Percentiles rank a stretch among this genome's conserved stretches.
These are phyloP conservation scores for Origma solitaria DNA, from an alignment of 2,113 vertebrate species.

Conservation along the genomic window DNA sequence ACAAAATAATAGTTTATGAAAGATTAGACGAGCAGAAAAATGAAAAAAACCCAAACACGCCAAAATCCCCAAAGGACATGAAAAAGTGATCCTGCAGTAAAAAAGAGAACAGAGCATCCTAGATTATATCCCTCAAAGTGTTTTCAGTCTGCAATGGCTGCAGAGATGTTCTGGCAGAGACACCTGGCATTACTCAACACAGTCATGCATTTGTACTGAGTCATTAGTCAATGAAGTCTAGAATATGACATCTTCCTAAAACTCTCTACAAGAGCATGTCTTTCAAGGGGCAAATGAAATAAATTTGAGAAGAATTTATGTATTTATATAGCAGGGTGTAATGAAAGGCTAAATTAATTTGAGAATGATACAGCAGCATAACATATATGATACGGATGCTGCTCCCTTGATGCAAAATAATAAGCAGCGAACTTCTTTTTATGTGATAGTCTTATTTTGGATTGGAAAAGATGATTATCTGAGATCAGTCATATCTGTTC, in stretches of 20 bases:
- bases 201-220: not conserved
- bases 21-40: not conserved
- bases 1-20: not conserved
- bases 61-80: not conserved
- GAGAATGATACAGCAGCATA: not conserved
- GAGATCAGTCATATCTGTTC: not conserved
- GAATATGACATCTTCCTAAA: not conserved
- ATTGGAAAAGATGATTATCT: not conserved
- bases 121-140: not conserved
- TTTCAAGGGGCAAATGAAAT: not conserved
- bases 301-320: not conserved
- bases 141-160: not conserved
- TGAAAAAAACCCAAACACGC: fast-evolving
- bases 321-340: not conserved
- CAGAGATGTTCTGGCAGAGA: not conserved
- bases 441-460: not conserved
- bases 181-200: not conserved
- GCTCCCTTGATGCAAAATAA: not conserved
- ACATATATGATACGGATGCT: not conserved
- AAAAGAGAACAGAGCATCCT: not conserved
- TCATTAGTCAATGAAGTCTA: not conserved
- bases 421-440: not conserved
- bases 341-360: not conserved
- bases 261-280: not conserved
- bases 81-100: not conserved